Evolutionary conservation across 2,113 vertebrate genomes (phyloP).

Genomic region (Illadopsis cleaveri): DNA sequence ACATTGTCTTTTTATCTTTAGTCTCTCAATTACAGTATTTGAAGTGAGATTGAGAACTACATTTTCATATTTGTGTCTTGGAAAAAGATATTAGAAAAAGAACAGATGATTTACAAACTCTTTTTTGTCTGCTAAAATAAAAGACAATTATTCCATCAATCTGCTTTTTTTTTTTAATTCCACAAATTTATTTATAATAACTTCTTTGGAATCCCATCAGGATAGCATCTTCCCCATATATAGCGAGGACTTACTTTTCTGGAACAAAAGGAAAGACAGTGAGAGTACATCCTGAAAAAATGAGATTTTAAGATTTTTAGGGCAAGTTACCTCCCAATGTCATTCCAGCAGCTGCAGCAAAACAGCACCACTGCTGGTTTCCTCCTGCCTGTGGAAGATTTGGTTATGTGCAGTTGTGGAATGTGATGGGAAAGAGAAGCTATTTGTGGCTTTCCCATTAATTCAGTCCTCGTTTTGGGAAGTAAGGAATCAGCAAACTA

Average conservation of each 20-base stretch:
- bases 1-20: background rate
- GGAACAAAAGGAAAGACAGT: background rate
- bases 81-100: background rate
- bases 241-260: background rate
- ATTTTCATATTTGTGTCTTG: background rate
- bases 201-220: background rate
- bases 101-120: background rate
- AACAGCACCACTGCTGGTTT: background rate
- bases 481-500: conserved; percentile 51
- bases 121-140: background rate
- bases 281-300: background rate
- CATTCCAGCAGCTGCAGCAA: background rate
- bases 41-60: background rate
- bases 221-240: background rate
- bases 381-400: background rate
- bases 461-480: conserved; percentile 41
- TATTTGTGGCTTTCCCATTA: conserved; percentile 52
- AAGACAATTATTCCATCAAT: background rate
- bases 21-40: background rate
- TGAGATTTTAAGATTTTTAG: background rate
- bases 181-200: background rate
- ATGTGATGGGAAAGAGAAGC: background rate
- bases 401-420: conserved; percentile 1
- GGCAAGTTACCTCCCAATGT: background rate
- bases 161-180: background rate